phyloP scores from a whole-genome alignment of 2,797 vertebrate genomes.

The Selene dorsalis region DNA sequence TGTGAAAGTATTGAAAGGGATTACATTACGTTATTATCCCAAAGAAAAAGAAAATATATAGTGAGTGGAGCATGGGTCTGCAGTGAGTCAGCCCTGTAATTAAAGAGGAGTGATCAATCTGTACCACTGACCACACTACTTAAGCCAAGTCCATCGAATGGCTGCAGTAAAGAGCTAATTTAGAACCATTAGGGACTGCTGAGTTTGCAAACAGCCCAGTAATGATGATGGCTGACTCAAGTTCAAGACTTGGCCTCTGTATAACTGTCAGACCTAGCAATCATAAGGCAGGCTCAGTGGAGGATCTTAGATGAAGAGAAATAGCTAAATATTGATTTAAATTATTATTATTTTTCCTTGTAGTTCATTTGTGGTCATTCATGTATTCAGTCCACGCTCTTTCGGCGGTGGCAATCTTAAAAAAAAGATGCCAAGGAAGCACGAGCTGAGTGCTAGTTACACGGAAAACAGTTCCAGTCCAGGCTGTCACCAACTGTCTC shows the following conservation, averaged over 20 bases:
- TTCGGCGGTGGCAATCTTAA: background rate
- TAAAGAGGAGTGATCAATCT: conserved; percentile 87
- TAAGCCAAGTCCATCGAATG: conserved; percentile 85
- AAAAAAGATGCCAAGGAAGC: conserved; percentile 5
- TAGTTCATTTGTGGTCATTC: conserved; percentile 44
- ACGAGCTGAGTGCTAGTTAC: conserved; percentile 11
- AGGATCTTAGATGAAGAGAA: conserved; percentile 58
- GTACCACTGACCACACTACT: conserved; percentile 83
- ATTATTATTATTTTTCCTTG: background rate
- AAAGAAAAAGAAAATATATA: conserved; percentile 44
- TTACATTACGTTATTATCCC: conserved; percentile 73
- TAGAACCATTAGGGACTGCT: conserved; percentile 87
- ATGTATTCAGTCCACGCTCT: background rate
- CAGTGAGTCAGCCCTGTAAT: conserved; percentile 83
- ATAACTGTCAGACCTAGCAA: conserved; percentile 76
- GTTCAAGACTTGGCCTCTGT: conserved; percentile 82
- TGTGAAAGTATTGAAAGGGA: conserved; percentile 67
- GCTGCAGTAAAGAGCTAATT: conserved; percentile 87
- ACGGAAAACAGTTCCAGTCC: conserved; percentile 18
- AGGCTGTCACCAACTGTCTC: conserved; percentile 26
- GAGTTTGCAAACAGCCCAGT: conserved; percentile 87
- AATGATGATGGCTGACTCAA: conserved; percentile 86
- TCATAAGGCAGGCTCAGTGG: conserved; percentile 48
- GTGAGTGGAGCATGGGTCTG: conserved; percentile 67
- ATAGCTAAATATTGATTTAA: conserved; percentile 41